Base-by-base conservation (phyloP, 2,113 vertebrate species). In the Lophura nycthemera region DNA sequence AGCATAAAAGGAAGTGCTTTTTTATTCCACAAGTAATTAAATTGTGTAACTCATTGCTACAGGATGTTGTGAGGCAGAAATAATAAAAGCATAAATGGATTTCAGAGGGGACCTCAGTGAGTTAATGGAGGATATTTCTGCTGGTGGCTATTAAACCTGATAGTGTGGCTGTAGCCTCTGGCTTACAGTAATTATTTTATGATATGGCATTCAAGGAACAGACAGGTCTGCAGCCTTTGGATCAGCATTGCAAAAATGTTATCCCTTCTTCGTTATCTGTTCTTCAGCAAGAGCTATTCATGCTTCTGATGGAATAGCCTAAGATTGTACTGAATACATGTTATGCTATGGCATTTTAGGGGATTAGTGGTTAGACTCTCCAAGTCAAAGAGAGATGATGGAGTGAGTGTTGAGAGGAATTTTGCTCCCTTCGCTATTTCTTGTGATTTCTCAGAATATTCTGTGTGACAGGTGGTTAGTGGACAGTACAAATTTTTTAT, bases 11-110 rank as follows among this genome's bases (percentile, higher is more conserved):
- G 80, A 96, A 93, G 73, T 90, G 80, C 42, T 91, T 88, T 96
- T 96, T 91, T 95, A 74, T 93, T 93, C 76, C 2, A 3, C 60
- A 60, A 83, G 88, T 96, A 93, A 95, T 96, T 92, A 94, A 89
- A 92, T 93, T 83, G 65, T 81, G 30, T 92, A 95, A 90, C 86
- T 96, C 88, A 90, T 75, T 81, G 80, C 88, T 92, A 81, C 76
- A 81, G 76, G 90, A 92, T 92, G 82, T 94, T 96, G 79, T 94
- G 90, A 94, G 80, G 90, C 92, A 95, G 86, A 94, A 95, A 96
- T 91, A 92, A 89, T 92, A 92, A 88, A 94, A 96, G 29, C 0
- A 0, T 88, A 94, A 95, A 81, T 88, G 86, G 47, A 78, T 92
- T 93, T 90, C 60, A 69, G 21, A 81, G 60, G 32, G 43, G 43